Percentiles rank a stretch among this genome's conserved stretches.
Conservation (phyloP, 2,888 invertebrate species). For the Theodoxus fluviatilis region DNA sequence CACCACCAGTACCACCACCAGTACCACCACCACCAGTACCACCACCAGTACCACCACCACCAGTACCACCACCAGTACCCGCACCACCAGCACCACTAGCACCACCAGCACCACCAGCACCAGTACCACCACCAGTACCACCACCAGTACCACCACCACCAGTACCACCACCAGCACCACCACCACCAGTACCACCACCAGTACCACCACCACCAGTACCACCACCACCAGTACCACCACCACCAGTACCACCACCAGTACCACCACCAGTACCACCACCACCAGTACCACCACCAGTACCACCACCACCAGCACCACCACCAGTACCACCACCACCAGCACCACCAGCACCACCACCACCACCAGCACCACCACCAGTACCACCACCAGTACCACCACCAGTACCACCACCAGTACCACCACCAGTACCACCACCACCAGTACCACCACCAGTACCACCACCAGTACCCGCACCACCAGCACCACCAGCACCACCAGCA, state of each 20-base stretch:
- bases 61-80: background rate
- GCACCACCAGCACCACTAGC: background rate
- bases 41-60: background rate
- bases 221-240: background rate
- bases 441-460: background rate
- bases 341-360: background rate
- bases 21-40: background rate
- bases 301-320: background rate
- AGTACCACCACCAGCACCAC: too few species aligned
- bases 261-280: background rate
- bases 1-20: constrained; percentile 3
- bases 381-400: background rate
- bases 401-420: background rate
- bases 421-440: background rate
- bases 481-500: background rate
- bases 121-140: too few species aligned
- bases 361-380: background rate
- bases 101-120: background rate
- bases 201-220: background rate
- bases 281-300: background rate
- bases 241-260: background rate
- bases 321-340: background rate
- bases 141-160: too few species aligned
- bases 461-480: background rate
- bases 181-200: background rate